A percentile compares a stretch with the other conserved stretches of the same genome.
Evolutionary conservation across 2,113 vertebrate genomes (phyloP).

Genomic region (Genyomyrus donnyi): DNA sequence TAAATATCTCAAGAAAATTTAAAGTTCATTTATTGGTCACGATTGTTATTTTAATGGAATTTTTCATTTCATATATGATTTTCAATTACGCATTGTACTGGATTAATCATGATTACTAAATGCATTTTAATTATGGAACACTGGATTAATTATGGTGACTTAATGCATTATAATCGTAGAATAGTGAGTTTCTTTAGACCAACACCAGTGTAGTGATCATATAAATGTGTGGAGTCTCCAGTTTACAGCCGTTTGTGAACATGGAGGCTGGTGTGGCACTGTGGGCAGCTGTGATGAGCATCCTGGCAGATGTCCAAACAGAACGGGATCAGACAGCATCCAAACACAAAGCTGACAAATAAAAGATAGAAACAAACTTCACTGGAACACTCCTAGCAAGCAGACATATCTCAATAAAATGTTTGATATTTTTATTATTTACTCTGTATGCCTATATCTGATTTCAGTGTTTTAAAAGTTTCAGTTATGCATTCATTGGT

Average conservation of each 20-base stretch:
- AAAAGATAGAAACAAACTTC: neutral
- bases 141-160: neutral
- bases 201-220: neutral
- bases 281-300: conserved; percentile 44
- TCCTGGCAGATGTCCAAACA: conserved; percentile 48
- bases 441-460: neutral
- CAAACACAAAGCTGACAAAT: conserved; percentile 38
- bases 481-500: neutral
- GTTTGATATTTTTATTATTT: neutral
- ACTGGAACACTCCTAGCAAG: neutral
- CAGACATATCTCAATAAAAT: neutral
- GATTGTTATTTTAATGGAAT: neutral
- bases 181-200: neutral
- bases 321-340: conserved; percentile 53
- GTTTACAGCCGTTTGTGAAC: neutral
- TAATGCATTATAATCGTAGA: neutral
- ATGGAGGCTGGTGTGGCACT: conserved; percentile 25
- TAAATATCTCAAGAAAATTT: neutral
- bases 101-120: neutral
- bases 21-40: neutral
- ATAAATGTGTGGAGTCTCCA: neutral
- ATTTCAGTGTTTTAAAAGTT: neutral
- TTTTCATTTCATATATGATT: neutral
- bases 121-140: neutral
- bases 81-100: neutral